Evolutionary conservation across 2,113 vertebrate species (phyloP).

Genomic region (Podarcis raffonei): DNA sequence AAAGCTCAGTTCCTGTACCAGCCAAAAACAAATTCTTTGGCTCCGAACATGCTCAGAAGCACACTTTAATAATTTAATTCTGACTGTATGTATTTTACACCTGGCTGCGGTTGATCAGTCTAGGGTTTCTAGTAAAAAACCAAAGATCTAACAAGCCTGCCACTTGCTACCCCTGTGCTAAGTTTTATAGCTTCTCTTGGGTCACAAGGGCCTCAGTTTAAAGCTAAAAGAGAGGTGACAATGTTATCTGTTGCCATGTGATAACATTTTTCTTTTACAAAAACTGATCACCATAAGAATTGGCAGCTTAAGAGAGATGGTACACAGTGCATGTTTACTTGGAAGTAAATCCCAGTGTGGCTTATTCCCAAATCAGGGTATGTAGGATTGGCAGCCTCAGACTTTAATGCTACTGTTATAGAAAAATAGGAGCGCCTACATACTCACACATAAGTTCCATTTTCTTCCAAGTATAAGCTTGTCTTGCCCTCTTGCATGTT

Average conservation of each 20-base stretch:
- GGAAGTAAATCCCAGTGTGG: not conserved
- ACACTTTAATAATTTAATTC: no score
- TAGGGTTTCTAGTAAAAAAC: not conserved
- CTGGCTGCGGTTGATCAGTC: no score
- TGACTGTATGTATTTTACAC: no score
- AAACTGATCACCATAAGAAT: conserved; percentile 13
- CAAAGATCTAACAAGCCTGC: not conserved
- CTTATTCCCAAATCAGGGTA: not conserved
- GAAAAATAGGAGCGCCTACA: not conserved
- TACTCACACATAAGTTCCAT: not conserved
- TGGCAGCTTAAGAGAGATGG: conserved; percentile 25
- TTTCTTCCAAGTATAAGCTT: not conserved
- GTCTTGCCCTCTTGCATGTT: conserved; percentile 15
- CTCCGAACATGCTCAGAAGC: no score
- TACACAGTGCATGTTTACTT: conserved; percentile 4
- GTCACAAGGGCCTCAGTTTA: not conserved
- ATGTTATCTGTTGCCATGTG: conserved; percentile 28
- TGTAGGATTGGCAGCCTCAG: not conserved
- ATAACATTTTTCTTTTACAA: not conserved
- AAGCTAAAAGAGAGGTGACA: not conserved
- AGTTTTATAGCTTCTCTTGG: conserved; percentile 8
- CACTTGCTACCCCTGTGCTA: not conserved
- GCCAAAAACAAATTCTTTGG: no score
- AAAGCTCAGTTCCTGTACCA: no score
- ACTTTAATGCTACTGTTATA: not conserved